These are phyloP conservation scores for Agonopterix alstromeriana DNA, from an alignment of 2,888 invertebrate genomes.

Conservation along the genomic window DNA sequence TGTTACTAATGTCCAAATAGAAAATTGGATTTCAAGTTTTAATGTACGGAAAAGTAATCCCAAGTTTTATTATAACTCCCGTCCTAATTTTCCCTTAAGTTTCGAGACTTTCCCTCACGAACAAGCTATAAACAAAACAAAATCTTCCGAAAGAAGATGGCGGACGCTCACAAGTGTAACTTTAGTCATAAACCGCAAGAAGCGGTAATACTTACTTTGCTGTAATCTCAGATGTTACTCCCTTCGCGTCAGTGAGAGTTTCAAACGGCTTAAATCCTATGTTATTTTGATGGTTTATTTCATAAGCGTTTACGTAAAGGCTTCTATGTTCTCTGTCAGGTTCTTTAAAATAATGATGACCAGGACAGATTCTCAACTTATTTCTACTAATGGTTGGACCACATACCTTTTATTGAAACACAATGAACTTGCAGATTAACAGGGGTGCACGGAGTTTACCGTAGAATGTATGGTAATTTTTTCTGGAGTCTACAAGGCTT, in stretches of 20 bases:
- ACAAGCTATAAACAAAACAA: constrained; percentile 8
- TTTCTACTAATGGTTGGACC: too few species aligned
- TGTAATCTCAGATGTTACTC: constrained; percentile 14
- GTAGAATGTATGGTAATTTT: too few species aligned
- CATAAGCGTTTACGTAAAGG: neutral
- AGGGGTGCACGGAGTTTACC: too few species aligned
- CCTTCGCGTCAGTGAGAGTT: constrained; percentile 10
- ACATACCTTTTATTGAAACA: too few species aligned
- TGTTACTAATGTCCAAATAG: too few species aligned
- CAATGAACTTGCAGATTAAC: too few species aligned
- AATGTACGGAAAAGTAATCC: too few species aligned
- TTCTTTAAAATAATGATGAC: too few species aligned
- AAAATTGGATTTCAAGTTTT: too few species aligned
- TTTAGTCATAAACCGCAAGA: constrained; percentile 10
- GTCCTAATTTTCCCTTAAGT: neutral
- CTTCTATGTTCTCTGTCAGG: too few species aligned
- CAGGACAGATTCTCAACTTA: too few species aligned
- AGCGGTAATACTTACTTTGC: constrained; percentile 11
- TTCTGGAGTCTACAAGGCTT: too few species aligned
- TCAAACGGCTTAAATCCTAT: constrained; percentile 12
- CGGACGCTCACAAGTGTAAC: constrained; percentile 1
- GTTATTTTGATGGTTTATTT: constrained; percentile 1
- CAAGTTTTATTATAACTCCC: neutral
- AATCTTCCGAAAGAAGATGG: constrained; percentile 8
- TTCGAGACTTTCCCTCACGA: neutral